Base-by-base conservation (phyloP, 2,888 invertebrate genomes). In the Oxyscelio sp. region DNA sequence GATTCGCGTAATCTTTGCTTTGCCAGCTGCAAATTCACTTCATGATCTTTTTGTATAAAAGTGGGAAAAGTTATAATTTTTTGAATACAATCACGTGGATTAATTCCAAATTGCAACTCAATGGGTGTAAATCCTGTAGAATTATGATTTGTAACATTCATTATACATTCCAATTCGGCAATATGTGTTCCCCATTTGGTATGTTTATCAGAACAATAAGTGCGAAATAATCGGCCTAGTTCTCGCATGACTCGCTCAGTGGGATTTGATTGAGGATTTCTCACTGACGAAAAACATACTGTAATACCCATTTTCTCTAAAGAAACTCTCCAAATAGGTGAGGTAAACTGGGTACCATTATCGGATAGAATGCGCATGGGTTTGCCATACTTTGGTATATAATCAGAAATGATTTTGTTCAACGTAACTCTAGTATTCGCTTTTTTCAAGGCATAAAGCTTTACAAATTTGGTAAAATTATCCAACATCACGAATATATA, bases 181-280 rank as follows among this genome's bases (percentile, higher is more conserved):
- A 83, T 40, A 79, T 70, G 63, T 61, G 59, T 71, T 3, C 71
- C 75, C 82, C 85, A 27, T 27, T 71, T 61, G 0, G 82, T 83
- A 13, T 87, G 87, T 17, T 27, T 3, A 6, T 27, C 27, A 5
- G 71, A 8, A 38, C 85, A 86, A 27, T 68, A 63, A 0, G 70
- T 77, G 31, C 86, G 45, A 68, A 85, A 83, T 9, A 86, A 50
- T 21, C 68, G 45, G 0, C 80, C 84, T 1, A 86, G 43, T 59
- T 90, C 90, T 24, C 88, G 50, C 87, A 89, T 90, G 0, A 83
- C 77, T 17, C 90, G n/a, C 77, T 90, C 89, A 0, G 83, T 79
- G 0, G 87, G 85, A 78, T 90, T 90, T 1, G 83, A 87, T 31
- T 85, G 59, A 8, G 68, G 77, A n/a, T 77, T 63, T 15, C 63